Evolutionary conservation across 2,797 vertebrate genomes (phyloP), one percentile per base, ranked within the genome.

Genomic region (Leuciscus waleckii): DNA sequence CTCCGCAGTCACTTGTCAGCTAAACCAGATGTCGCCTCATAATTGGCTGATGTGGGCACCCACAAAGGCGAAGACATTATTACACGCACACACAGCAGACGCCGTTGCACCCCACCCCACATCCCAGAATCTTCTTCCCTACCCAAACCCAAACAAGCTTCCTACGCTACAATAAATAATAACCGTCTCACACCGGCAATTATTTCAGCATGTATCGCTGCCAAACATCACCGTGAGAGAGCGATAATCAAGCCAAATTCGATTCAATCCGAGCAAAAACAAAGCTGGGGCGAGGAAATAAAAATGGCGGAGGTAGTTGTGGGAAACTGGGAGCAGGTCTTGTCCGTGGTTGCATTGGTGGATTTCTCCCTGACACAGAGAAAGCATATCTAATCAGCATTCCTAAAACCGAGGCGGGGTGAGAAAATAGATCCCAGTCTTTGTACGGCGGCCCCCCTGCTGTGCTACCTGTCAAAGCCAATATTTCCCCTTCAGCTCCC

Each of bases 1-100:
- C 88, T 79, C 85, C 74, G 71, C 92, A 89, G 92, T 93, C 92
- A 94, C 91, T 93, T 92, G 92, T 94, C 94, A 92, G 88, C 87
- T 86, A 90, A 92, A 91, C 92, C 93, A 94, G 94, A 95, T 95
- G 94, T 93, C 91, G 92, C 88, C 89, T 91, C 93, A 93, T 95
- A 95, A 95, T 95, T 96, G 94, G 94, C 93, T 89, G 86, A 91
- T 91, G 90, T 93, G 93, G 93, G 91, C 93, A 94, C 92, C 93
- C 91, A 93, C 93, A 94, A 93, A 93, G 91, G 81, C 84, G 82
- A 93, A 94, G 93, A 94, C 93, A 94, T 95, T 95, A 94, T 95
- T 94, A 91, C 92, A 83, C 82, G 70, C 85, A 46, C 76, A 88
- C 91, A 91, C 86, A 91, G 84, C 79, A 83, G 85, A 87, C 54